A percentile compares a stretch with the other conserved stretches of the same genome.
These are phyloP conservation scores for Brenthis hecate DNA, from an alignment of 2,888 invertebrate species.

Conservation along the genomic window DNA sequence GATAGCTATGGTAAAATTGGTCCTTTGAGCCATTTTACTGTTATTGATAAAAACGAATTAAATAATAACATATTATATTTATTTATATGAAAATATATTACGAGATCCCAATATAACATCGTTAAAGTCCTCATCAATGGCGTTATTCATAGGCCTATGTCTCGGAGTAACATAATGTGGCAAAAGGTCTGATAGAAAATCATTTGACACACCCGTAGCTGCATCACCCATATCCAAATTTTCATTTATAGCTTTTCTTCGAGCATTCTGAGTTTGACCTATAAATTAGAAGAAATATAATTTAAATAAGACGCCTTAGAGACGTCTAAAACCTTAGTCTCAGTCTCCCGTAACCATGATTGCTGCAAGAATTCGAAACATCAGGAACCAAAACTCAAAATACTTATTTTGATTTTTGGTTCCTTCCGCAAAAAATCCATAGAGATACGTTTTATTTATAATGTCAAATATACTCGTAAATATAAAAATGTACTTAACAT, in stretches of 20 bases:
- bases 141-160: slow-evolving; percentile 55
- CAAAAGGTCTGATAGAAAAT: slow-evolving; percentile 70
- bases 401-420: too few relatives aligned
- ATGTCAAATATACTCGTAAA: too few relatives aligned
- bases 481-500: too few relatives aligned
- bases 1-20: neutral
- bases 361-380: too few relatives aligned
- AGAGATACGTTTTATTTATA: too few relatives aligned
- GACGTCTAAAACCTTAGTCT: too few relatives aligned
- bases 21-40: neutral
- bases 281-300: neutral
- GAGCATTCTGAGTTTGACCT: slow-evolving; percentile 48
- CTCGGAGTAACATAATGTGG: slow-evolving; percentile 77
- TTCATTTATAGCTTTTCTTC: slow-evolving; percentile 55
- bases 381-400: too few relatives aligned
- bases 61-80: too few relatives aligned
- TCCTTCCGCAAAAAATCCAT: too few relatives aligned
- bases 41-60: neutral
- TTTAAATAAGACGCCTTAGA: neutral
- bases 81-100: slow-evolving; percentile 25
- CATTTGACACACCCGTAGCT: slow-evolving; percentile 55
- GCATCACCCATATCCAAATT: slow-evolving; percentile 63
- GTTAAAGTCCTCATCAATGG: slow-evolving; percentile 66
- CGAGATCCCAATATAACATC: slow-evolving; percentile 66
- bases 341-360: too few relatives aligned